These are phyloP conservation scores for Chydorus sphaericus DNA, from an alignment of 2,888 invertebrate genomes.

Conservation along the genomic window DNA sequence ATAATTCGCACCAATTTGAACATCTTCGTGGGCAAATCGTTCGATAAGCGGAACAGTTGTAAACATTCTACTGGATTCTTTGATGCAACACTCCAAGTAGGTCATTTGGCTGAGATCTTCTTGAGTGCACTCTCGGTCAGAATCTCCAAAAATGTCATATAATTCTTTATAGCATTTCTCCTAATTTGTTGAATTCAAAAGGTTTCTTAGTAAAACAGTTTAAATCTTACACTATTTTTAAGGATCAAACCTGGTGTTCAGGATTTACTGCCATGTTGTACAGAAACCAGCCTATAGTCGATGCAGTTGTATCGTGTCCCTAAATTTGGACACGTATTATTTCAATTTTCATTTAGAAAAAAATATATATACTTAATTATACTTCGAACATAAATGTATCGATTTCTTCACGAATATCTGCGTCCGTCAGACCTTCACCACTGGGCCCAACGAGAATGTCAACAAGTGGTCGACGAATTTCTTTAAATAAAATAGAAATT, in stretches of 20 bases:
- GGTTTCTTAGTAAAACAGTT: background rate
- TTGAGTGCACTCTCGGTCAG: slow-evolving; percentile 26
- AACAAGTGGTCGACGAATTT: slow-evolving; percentile 21
- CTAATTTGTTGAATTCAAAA: background rate
- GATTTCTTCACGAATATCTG: slow-evolving; percentile 30
- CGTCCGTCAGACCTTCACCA: slow-evolving; percentile 22
- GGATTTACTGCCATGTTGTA: slow-evolving; percentile 36
- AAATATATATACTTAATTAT: slow-evolving; percentile 22
- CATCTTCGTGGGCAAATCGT: background rate
- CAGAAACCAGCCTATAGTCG: slow-evolving; percentile 37
- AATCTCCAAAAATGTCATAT: slow-evolving; percentile 28
- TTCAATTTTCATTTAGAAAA: background rate
- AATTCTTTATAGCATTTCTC: slow-evolving; percentile 30
- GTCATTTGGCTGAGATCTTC: slow-evolving; percentile 25
- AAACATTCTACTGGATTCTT: slow-evolving; percentile 19
- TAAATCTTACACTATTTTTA: background rate
- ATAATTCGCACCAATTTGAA: background rate
- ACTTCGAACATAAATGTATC: slow-evolving; percentile 33
- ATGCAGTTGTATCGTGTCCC: slow-evolving; percentile 43
- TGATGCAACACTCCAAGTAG: slow-evolving; percentile 19
- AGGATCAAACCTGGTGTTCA: slow-evolving; percentile 34
- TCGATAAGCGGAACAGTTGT: background rate
- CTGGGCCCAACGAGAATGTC: slow-evolving; percentile 27
- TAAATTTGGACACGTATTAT: background rate
- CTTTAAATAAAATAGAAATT: background rate